Evolutionary conservation across 2,888 invertebrate species (phyloP).

Genomic region (Diaperis boleti): DNA sequence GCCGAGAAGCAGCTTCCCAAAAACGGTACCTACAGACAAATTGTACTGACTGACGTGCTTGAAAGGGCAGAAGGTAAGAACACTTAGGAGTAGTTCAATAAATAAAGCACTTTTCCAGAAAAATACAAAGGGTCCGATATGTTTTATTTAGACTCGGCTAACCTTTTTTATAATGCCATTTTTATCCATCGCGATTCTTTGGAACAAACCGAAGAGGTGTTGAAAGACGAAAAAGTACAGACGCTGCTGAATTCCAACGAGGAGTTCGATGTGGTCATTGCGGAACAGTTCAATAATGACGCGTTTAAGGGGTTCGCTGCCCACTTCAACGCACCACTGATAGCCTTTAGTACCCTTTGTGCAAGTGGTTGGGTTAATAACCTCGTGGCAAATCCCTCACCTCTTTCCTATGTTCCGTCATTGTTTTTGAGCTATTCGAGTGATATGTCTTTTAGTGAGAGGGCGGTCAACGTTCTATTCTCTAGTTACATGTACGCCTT

Average conservation of each 20-base stretch:
- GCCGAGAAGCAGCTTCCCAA: slow-evolving; percentile 29
- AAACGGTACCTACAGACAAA: slow-evolving; percentile 25
- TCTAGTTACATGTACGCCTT: background rate
- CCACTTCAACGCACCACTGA: slow-evolving; percentile 59
- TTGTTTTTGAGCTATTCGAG: slow-evolving; percentile 62
- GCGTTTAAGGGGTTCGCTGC: slow-evolving; percentile 62
- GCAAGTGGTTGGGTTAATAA: slow-evolving; percentile 66
- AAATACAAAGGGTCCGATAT: background rate
- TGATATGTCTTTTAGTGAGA: slow-evolving; percentile 67
- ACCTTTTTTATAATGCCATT: background rate
- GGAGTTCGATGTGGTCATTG: slow-evolving; percentile 60
- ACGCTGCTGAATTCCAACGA: slow-evolving; percentile 58
- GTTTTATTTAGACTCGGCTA: background rate
- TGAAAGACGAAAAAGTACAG: slow-evolving; percentile 48
- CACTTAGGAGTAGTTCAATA: too few species aligned
- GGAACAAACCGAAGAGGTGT: background rate
- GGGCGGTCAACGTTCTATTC: slow-evolving; percentile 66
- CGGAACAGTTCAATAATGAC: slow-evolving; percentile 68
- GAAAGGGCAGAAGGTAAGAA: too few species aligned
- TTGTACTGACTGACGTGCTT: slow-evolving; percentile 24
- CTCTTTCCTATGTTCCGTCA: slow-evolving; percentile 68
- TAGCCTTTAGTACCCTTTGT: slow-evolving; percentile 64
- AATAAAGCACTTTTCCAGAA: slow-evolving; percentile 37
- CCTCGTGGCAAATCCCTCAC: slow-evolving; percentile 66
- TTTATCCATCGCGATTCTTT: background rate